These are phyloP conservation scores for Machimus atricapillus DNA, from an alignment of 2,888 invertebrate genomes.

Conservation along the genomic window DNA sequence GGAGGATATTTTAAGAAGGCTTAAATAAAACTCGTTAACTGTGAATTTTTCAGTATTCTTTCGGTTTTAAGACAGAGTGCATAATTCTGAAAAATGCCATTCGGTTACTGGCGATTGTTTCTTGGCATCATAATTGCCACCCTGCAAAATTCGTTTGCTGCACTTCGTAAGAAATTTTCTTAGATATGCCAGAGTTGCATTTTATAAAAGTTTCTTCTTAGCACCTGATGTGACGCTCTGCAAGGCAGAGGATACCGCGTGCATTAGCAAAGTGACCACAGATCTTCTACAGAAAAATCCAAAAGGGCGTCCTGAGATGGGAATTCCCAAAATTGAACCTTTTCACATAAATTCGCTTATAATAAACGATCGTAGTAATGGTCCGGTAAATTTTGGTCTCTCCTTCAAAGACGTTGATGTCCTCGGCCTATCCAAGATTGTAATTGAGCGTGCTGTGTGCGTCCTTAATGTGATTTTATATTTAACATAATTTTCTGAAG, in stretches of 20 bases:
- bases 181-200: background rate
- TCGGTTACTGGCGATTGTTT: background rate
- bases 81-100: background rate
- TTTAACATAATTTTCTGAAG: background rate
- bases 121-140: background rate
- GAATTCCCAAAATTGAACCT: constrained; percentile 42
- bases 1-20: background rate
- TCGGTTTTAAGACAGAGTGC: background rate
- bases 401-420: constrained; percentile 42
- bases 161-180: background rate
- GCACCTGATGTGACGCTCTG: constrained; percentile 46
- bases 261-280: constrained; percentile 44
- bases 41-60: background rate
- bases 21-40: background rate
- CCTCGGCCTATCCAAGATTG: constrained; percentile 33
- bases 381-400: constrained; percentile 35
- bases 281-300: constrained; percentile 43
- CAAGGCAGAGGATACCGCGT: constrained; percentile 43
- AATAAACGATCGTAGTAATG: constrained; percentile 7
- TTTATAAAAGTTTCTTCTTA: background rate
- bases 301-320: constrained; percentile 43
- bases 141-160: background rate
- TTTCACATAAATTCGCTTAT: constrained; percentile 32
- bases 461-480: background rate
- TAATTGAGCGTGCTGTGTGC: constrained; percentile 44